Evolutionary conservation across 2,888 invertebrate species (phyloP), one percentile per base, ranked within the genome.

Genomic region (Microctonus aethiopoides): DNA sequence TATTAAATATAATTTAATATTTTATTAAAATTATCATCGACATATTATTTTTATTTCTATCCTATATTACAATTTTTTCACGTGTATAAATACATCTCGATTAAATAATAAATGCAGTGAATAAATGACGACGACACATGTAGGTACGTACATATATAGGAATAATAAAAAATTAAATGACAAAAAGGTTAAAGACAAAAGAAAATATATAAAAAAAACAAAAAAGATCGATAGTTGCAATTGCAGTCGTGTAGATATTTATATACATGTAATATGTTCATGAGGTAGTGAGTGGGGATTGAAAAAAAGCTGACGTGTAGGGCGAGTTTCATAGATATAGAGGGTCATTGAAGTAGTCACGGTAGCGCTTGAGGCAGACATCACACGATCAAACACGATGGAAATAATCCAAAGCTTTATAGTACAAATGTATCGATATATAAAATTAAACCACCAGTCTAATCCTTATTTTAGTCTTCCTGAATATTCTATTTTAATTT

Each of bases 211-310:
- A n/a, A n/a, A n/a, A 29, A n/a, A n/a, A n/a, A n/a, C n/a, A n/a
- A n/a, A n/a, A 24, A 52, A 26, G 54, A 68, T 68, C 68, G 62
- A 68, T 68, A 68, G 34, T 16, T 54, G 56, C 68, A 54, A 68
- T 62, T 61, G 62, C 56, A 24, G 16, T 22, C 57, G 68, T 46
- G 56, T 39, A 56, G 68, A 62, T 68, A 68, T 68, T 68, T 68
- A 68, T 63, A 41, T 63, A 20, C 57, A 24, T 9, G 46, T 7
- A 46, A 3, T 16, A 46, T n/a, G 16, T 46, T 16, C 16, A 46
- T 7, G 46, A 46, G 29, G 41, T 9, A 26, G 7, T 5, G 13
- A 16, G 26, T 11, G 26, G 2, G 36, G 36, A 22, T 29, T 3
- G 24, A 46, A 32, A 46, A 46, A 46, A 46, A 16, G 46, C 46